Conservation (phyloP, 2,113 vertebrate species). For the Eulemur rufifrons region DNA sequence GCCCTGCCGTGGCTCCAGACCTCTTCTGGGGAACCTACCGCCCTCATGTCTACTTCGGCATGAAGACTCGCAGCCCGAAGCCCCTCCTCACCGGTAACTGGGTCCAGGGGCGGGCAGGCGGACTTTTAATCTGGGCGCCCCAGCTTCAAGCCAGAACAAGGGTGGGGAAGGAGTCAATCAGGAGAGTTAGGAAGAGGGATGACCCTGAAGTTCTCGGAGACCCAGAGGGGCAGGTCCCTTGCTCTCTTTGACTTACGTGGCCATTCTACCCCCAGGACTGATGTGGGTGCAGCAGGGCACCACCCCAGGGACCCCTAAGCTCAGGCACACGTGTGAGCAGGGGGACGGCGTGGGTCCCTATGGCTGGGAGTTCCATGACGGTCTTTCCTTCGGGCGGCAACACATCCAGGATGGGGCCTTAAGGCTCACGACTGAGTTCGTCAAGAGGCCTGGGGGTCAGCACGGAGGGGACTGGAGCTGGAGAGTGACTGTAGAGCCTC, state of each 20-base stretch:
- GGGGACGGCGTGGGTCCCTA: constrained; percentile 89
- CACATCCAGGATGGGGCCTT: constrained; percentile 90
- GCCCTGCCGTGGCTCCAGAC: constrained; percentile 84
- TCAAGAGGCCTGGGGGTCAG: constrained; percentile 91
- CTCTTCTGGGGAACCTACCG: constrained; percentile 96
- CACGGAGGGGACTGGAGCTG: constrained; percentile 98
- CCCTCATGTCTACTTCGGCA: constrained; percentile 96
- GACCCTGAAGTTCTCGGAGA: not conserved
- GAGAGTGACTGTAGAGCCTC: constrained; percentile 90
- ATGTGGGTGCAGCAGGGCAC: constrained; percentile 95
- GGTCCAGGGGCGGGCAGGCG: constrained; percentile 10
- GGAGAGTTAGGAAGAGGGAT: not conserved
- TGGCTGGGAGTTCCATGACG: constrained; percentile 95
- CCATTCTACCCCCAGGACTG: constrained; percentile 86
- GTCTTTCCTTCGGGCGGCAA: constrained; percentile 91
- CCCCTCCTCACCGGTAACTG: constrained; percentile 91
- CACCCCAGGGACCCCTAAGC: constrained; percentile 76
- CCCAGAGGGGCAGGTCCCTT: not conserved
- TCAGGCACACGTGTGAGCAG: constrained; percentile 95
- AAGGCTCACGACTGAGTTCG: constrained; percentile 91
- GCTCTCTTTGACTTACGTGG: constrained; percentile 60
- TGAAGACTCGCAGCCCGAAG: constrained; percentile 94
- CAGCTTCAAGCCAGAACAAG: not conserved
- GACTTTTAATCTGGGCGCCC: not conserved
- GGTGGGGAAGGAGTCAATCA: constrained; percentile 5